Conservation (phyloP, 2,888 invertebrate genomes). For the Tortricodes alternella region DNA sequence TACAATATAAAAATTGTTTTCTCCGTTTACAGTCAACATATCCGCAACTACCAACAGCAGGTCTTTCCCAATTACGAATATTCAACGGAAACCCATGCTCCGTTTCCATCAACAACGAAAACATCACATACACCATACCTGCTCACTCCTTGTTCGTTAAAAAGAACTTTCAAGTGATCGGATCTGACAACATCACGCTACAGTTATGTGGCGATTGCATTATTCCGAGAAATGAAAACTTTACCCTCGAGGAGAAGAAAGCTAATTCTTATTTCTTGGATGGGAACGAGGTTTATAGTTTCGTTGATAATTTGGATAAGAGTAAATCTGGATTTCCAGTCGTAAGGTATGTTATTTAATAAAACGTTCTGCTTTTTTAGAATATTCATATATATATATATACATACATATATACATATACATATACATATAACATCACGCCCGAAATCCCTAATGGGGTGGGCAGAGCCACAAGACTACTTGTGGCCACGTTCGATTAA, state of each 20-base stretch:
- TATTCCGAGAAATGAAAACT: constrained; percentile 42
- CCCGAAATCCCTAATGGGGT: too few relatives aligned
- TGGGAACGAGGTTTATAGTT: constrained; percentile 46
- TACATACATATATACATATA: too few relatives aligned
- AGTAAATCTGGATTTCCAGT: constrained; percentile 81
- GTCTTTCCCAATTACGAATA: constrained; percentile 82
- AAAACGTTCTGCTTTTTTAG: too few relatives aligned
- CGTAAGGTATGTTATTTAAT: constrained; percentile 69
- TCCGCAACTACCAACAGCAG: constrained; percentile 79
- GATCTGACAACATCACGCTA: constrained; percentile 42
- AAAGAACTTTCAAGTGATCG: constrained; percentile 46
- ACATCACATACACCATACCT: constrained; percentile 56
- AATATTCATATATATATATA: too few relatives aligned
- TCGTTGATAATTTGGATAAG: constrained; percentile 75
- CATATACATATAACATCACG: too few relatives aligned
- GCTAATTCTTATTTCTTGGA: constrained; percentile 59
- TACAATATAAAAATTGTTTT: neutral
- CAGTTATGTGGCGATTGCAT: constrained; percentile 52
- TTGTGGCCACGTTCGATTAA: too few relatives aligned
- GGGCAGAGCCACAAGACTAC: too few relatives aligned
- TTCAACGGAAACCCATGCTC: constrained; percentile 82
- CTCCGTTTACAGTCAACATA: constrained; percentile 76
- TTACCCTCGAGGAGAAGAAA: constrained; percentile 54
- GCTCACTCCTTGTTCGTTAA: constrained; percentile 52
- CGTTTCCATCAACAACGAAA: constrained; percentile 72